Conservation (phyloP, 2,888 invertebrate species). For the Acheta domesticus region DNA sequence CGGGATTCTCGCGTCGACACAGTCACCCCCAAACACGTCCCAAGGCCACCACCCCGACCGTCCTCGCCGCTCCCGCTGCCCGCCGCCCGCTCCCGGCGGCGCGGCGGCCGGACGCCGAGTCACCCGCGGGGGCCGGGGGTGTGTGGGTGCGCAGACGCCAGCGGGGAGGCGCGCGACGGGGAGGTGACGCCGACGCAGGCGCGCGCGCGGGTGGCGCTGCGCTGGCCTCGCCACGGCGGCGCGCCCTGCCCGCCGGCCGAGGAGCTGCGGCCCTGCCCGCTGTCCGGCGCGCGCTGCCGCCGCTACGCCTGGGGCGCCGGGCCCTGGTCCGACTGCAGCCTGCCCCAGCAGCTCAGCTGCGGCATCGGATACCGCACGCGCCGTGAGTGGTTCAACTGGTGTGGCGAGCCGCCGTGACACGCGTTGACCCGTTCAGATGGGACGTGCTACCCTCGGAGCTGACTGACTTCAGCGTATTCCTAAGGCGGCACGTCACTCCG, state of each 20-base stretch:
- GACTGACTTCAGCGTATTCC: too few species aligned
- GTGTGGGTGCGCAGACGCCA: constrained; percentile 31
- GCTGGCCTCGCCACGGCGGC: constrained; percentile 53
- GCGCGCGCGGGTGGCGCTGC: constrained; percentile 53
- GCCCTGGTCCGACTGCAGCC: constrained; percentile 54
- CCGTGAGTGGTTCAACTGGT: background rate
- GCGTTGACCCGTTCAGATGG: too few species aligned
- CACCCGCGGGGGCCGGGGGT: constrained; percentile 24
- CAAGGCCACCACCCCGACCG: background rate
- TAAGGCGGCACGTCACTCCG: too few species aligned
- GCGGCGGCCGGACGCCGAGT: background rate
- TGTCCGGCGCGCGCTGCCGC: constrained; percentile 48
- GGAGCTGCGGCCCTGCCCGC: constrained; percentile 54
- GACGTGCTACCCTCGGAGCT: too few species aligned
- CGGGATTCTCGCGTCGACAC: too few species aligned
- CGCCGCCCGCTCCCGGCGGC: background rate
- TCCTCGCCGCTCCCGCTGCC: background rate
- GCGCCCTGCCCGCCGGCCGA: constrained; percentile 46
- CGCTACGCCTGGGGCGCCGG: constrained; percentile 53
- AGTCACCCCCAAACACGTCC: too few species aligned
- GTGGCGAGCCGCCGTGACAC: too few species aligned
- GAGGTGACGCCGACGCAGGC: constrained; percentile 53
- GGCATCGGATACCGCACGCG: constrained; percentile 53
- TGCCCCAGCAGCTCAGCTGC: constrained; percentile 52
- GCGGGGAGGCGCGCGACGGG: constrained; percentile 37